These are phyloP conservation scores for Drosophila sucinea DNA, from an alignment of 1,140 invertebrate species.

Conservation along the genomic window DNA sequence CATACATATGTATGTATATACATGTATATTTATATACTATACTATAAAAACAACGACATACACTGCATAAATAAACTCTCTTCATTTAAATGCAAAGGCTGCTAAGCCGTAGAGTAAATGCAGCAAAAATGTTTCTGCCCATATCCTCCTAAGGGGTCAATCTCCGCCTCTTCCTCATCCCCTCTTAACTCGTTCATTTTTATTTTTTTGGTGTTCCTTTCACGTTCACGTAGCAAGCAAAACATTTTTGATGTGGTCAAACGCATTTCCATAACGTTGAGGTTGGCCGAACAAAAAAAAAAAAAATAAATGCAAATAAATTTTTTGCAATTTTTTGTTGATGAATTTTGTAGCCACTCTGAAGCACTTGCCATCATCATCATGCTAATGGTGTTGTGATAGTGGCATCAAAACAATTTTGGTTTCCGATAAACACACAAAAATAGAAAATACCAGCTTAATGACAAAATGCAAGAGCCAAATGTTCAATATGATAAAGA, in stretches of 20 bases:
- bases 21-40: not conserved
- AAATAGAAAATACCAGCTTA: too few relatives aligned
- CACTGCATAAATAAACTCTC: slow-evolving; percentile 58
- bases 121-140: slow-evolving; percentile 46
- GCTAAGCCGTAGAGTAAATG: slow-evolving; percentile 50
- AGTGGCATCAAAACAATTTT: slow-evolving; percentile 3
- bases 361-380: not conserved
- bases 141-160: slow-evolving; percentile 1
- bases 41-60: not conserved
- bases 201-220: slow-evolving; percentile 4
- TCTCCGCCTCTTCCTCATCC: not conserved
- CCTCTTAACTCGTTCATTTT: not conserved
- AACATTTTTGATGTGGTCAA: slow-evolving; percentile 62
- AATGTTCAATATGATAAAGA: too few relatives aligned
- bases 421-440: not conserved
- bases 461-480: too few relatives aligned
- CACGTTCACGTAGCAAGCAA: slow-evolving; percentile 27
- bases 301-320: slow-evolving; percentile 58
- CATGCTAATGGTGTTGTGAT: not conserved
- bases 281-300: not conserved
- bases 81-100: slow-evolving; percentile 65
- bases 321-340: not conserved
- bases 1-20: not conserved
- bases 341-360: not conserved
- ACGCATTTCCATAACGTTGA: slow-evolving; percentile 61